phyloP scores from a whole-genome alignment of 1,140 invertebrate species.

The Scylla paramamosain region DNA sequence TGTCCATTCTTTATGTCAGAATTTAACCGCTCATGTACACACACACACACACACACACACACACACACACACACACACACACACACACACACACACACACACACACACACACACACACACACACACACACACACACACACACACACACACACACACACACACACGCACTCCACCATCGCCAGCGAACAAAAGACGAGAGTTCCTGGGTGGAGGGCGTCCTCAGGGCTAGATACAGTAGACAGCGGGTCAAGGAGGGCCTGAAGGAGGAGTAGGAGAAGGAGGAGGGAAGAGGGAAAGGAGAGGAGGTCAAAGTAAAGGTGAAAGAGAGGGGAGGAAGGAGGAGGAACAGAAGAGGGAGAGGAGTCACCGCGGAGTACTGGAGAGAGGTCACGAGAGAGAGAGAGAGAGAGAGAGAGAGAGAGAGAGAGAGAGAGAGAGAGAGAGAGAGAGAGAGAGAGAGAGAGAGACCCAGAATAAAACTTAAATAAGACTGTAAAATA shows the following conservation, averaged over 20 bases:
- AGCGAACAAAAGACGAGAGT: not conserved
- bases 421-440: constrained; percentile 3
- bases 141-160: not conserved
- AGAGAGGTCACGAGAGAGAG: not conserved
- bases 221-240: not conserved
- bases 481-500: no score
- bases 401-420: constrained; percentile 3
- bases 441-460: not conserved
- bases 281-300: not conserved
- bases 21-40: no score
- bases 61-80: constrained; percentile 20
- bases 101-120: constrained; percentile 12
- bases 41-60: constrained; percentile 5
- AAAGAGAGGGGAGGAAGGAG: not conserved
- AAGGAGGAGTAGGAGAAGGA: not conserved
- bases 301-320: not conserved
- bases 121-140: constrained; percentile 3
- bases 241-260: not conserved
- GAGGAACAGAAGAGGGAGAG: not conserved
- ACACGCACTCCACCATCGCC: not conserved
- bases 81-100: constrained; percentile 20
- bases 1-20: no score
- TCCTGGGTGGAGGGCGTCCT: not conserved
- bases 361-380: no score
- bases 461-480: no score